These are phyloP conservation scores for Sebastes trivittatus DNA, from an alignment of 2,797 vertebrate species.

Conservation along the genomic window DNA sequence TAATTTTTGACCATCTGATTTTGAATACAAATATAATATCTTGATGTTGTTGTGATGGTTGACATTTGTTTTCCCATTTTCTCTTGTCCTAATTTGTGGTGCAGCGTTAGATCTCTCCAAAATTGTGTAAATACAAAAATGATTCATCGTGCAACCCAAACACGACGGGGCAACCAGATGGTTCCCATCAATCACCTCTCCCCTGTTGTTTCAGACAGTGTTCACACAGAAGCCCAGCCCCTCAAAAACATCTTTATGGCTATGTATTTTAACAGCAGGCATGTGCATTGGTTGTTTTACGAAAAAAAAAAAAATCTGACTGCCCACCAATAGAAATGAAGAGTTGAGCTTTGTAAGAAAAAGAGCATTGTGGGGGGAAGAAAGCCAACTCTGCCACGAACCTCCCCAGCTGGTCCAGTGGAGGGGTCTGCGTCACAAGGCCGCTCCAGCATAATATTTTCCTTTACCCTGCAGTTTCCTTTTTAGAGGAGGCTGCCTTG, in stretches of 20 bases:
- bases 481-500: conserved; percentile 34
- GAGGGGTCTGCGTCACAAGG: conserved; percentile 35
- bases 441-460: conserved; percentile 64
- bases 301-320: neutral
- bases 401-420: conserved; percentile 46
- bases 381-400: conserved; percentile 13
- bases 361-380: neutral
- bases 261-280: neutral
- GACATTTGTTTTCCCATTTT: neutral
- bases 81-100: neutral
- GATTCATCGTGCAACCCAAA: conserved; percentile 2
- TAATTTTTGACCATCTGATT: neutral
- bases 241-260: neutral
- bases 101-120: neutral
- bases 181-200: conserved; percentile 54
- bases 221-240: conserved; percentile 9
- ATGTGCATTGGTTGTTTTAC: conserved; percentile 9
- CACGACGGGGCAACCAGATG: conserved; percentile 42
- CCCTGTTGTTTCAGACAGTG: conserved; percentile 3
- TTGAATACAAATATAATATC: neutral
- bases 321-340: neutral
- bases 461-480: conserved; percentile 66
- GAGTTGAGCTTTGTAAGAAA: neutral
- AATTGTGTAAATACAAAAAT: conserved; percentile 7
- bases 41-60: neutral